Percentiles rank a stretch among this genome's conserved stretches.
These are phyloP conservation scores for Gryllus bimaculatus DNA, from an alignment of 1,140 invertebrate genomes.

Conservation along the genomic window DNA sequence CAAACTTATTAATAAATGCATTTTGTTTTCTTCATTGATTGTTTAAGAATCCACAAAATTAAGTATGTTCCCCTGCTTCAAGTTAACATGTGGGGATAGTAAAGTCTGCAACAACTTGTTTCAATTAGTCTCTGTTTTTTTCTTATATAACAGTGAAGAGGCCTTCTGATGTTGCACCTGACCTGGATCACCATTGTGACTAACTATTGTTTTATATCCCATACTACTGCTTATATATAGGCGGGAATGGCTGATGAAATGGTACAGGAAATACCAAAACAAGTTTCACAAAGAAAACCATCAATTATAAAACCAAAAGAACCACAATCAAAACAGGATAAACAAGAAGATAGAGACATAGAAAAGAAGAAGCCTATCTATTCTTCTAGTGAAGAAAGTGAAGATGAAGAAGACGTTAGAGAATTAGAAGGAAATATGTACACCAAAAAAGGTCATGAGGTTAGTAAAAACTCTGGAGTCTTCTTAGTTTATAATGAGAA, in stretches of 20 bases:
- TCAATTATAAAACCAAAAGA: slow-evolving; percentile 13
- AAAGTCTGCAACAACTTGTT: not conserved
- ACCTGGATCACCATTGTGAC: not conserved
- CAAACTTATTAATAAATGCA: too few species aligned
- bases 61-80: too few species aligned
- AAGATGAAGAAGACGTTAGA: slow-evolving; percentile 59
- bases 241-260: slow-evolving; percentile 30
- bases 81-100: too few species aligned
- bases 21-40: too few species aligned
- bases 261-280: slow-evolving; percentile 26
- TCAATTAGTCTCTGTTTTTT: not conserved
- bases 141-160: not conserved
- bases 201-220: not conserved
- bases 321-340: slow-evolving; percentile 16
- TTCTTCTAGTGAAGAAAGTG: slow-evolving; percentile 34
- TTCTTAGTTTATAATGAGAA: not conserved
- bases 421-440: slow-evolving; percentile 67
- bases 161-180: not conserved
- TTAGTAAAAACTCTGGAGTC: slow-evolving; percentile 31
- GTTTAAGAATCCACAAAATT: too few species aligned
- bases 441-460: slow-evolving; percentile 66
- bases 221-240: slow-evolving; percentile 21
- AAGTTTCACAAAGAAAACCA: slow-evolving; percentile 21
- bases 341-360: not conserved
- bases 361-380: slow-evolving; percentile 8